These are phyloP conservation scores for Trichogramma evanescens DNA, from an alignment of 2,888 invertebrate genomes.

Conservation along the genomic window DNA sequence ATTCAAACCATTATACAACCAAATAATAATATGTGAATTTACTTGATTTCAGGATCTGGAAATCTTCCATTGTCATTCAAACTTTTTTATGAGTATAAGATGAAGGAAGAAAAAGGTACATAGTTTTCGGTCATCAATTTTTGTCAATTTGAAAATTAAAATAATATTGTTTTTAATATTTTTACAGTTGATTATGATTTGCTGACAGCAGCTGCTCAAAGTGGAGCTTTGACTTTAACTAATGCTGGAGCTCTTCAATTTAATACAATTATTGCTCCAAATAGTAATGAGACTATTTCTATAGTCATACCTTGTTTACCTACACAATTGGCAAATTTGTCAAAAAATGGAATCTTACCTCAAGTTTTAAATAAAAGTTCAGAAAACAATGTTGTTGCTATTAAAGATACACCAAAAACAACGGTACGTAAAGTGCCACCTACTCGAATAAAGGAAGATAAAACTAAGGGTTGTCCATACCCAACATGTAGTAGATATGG, in stretches of 20 bases:
- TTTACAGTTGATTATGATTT: conserved; percentile 7
- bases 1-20: too few species aligned
- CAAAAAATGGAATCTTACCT: conserved; percentile 28
- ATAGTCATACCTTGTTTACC: conserved; percentile 41
- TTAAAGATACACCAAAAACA: conserved; percentile 7
- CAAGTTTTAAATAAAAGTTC: conserved; percentile 13
- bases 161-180: not conserved
- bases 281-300: conserved; percentile 39
- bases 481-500: conserved; percentile 40
- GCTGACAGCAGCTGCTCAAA: conserved; percentile 26
- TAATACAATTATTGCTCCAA: conserved; percentile 38
- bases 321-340: conserved; percentile 35
- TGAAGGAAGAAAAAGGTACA: not conserved
- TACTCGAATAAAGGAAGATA: conserved; percentile 28
- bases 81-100: too few species aligned
- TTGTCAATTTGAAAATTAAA: not conserved
- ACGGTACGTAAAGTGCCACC: conserved; percentile 12
- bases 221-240: conserved; percentile 31
- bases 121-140: not conserved
- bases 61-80: too few species aligned
- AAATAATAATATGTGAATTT: too few species aligned
- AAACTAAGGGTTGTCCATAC: conserved; percentile 42
- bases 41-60: too few species aligned
- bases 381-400: conserved; percentile 12
- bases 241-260: conserved; percentile 38